Percentiles rank a stretch among this genome's conserved stretches.
Evolutionary conservation across 2,797 vertebrate genomes (phyloP).

Genomic region (Furcifer pardalis): DNA sequence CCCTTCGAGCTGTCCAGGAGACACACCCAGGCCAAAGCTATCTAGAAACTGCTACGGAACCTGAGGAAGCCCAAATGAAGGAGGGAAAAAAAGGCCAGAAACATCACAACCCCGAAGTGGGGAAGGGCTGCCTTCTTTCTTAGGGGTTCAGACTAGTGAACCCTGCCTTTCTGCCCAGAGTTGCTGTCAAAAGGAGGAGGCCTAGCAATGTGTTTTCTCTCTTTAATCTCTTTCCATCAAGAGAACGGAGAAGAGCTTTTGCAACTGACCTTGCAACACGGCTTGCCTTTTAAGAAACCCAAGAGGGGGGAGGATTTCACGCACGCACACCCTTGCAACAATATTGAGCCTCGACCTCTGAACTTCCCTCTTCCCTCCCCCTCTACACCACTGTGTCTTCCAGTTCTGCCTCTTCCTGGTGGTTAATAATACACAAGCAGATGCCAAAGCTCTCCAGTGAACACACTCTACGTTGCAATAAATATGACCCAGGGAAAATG

Average conservation of each 20-base stretch:
- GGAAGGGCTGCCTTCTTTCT: too few relatives aligned
- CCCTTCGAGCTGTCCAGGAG: background rate
- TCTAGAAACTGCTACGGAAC: too few relatives aligned
- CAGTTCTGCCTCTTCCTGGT: background rate
- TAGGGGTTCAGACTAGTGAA: background rate
- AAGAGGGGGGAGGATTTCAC: background rate
- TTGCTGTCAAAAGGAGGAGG: background rate
- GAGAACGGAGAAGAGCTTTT: background rate
- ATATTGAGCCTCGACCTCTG: too few relatives aligned
- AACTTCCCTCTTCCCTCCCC: too few relatives aligned
- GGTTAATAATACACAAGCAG: background rate
- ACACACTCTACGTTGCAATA: background rate
- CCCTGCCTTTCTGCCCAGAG: background rate
- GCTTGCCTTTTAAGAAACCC: background rate
- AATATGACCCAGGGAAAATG: too few relatives aligned
- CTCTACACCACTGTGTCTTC: background rate
- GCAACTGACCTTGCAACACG: fast-evolving
- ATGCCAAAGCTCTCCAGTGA: too few relatives aligned
- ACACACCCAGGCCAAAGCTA: background rate
- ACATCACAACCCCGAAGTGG: background rate
- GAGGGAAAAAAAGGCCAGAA: background rate
- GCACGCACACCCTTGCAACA: background rate
- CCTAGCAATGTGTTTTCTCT: background rate
- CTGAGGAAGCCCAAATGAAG: background rate
- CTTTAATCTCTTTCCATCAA: too few relatives aligned